phyloP scores from a whole-genome alignment of 2,113 vertebrate genomes.

The Notothenia rossii region DNA sequence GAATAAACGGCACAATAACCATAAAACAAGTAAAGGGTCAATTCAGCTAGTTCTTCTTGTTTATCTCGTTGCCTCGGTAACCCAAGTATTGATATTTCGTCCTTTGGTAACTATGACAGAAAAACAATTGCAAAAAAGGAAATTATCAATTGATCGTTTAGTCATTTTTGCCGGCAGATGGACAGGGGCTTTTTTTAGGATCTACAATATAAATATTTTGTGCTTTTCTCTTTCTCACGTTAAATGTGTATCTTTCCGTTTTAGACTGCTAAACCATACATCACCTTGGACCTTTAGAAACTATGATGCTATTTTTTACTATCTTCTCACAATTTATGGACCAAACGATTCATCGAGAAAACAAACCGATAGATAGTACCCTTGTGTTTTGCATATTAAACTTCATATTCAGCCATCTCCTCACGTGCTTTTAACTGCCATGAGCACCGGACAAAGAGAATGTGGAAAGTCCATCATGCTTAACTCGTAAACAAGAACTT shows the following conservation, averaged over 20 bases:
- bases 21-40: background rate
- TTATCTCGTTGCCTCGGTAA: background rate
- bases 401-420: background rate
- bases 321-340: no score
- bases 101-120: background rate
- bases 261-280: no score
- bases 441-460: background rate
- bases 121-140: no score
- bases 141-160: no score
- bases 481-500: slow-evolving; percentile 4
- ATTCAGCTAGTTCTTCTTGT: background rate
- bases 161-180: no score
- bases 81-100: background rate
- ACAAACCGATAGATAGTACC: background rate
- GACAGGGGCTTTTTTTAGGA: no score
- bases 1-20: background rate
- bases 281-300: no score
- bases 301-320: background rate
- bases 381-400: background rate
- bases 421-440: background rate
- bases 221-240: no score
- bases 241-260: no score
- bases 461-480: background rate
- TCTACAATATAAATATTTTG: no score
- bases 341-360: background rate